Evolutionary conservation across 2,888 invertebrate species (phyloP), one percentile per base, ranked within the genome.

Genomic region (Sclerodermus sp.): DNA sequence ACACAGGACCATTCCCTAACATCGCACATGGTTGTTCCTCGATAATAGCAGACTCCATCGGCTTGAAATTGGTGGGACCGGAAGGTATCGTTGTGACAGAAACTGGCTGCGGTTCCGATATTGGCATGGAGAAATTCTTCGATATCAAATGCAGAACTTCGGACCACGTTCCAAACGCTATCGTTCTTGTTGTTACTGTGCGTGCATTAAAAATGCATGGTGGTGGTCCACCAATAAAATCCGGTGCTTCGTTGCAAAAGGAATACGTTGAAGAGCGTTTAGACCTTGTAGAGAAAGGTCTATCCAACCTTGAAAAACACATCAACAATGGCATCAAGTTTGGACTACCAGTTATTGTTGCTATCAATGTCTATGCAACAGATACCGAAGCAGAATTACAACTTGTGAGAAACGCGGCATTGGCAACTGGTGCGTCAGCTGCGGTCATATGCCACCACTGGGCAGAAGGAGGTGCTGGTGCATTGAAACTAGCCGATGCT

Each of bases 161-260:
- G 10, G 92, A 90, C 0, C 86, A 90, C 58, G 73, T 82, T 13
- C 97, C 98, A 5, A 88, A 91, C 80, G 94, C 91, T 58, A 90
- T 93, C 10, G 96, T 99, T 0, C 81, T 99, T 38, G 98, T 99
- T 34, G 86, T 91, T 1, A 96, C 98, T 0, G 85, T 98, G 15
- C 83, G 98, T 55, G 98, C 99, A 14, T 83, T 99, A 47, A 99
- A 99, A 82, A 96, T 98, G 95, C 99, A 99, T 79, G 99, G 99
- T 23, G 98, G 98, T 41, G 99, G 97, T 0, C 95, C 96, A 0
- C 74, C 89, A 0, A 96, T 98, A 9, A 84, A 87, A 0, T 87
- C 93, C 1, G 96, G 96, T 1, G 79, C 86, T n/a, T 90, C 93
- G 0, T 82, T 97, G 1, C 87, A 91, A 55, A 84, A 87, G 37